phyloP scores from a whole-genome alignment of 2,797 vertebrate genomes.

The Pyrrhura leucotis region DNA sequence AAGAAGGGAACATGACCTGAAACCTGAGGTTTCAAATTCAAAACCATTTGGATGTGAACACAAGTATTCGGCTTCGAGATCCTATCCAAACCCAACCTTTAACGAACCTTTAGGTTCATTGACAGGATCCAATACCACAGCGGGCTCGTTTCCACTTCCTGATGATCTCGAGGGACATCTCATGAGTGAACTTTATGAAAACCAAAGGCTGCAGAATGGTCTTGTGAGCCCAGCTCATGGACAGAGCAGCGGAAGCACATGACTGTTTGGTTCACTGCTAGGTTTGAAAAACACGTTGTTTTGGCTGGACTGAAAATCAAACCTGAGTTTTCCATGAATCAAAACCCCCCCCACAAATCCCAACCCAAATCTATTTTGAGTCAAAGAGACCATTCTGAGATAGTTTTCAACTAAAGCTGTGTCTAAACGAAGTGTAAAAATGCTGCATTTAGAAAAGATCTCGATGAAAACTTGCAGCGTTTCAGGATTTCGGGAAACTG shows the following conservation, averaged over 20 bases:
- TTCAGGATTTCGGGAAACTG: not conserved
- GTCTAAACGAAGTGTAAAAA: not conserved
- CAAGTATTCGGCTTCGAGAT: accelerated
- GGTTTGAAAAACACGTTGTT: constrained; percentile 5
- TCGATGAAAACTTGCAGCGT: not conserved
- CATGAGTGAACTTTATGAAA: not conserved
- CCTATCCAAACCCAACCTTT: not conserved
- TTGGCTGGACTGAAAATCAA: not conserved
- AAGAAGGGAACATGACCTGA: not conserved
- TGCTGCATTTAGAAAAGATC: not conserved
- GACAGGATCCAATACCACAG: not conserved
- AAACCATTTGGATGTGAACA: not conserved
- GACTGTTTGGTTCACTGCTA: constrained; percentile 8
- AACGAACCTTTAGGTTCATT: not conserved
- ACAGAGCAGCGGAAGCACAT: not conserved
- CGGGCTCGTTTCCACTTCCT: not conserved
- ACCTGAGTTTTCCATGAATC: not conserved
- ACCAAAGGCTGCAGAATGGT: not conserved
- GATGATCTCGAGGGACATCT: not conserved
- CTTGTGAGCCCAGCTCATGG: not conserved
- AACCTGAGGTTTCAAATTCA: not conserved
- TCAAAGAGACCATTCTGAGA: not conserved
- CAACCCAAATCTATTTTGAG: not conserved
- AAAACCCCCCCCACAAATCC: not conserved
- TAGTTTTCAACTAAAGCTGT: not conserved